phyloP scores from a whole-genome alignment of 2,888 invertebrate genomes.

The Chouioia cunea region DNA sequence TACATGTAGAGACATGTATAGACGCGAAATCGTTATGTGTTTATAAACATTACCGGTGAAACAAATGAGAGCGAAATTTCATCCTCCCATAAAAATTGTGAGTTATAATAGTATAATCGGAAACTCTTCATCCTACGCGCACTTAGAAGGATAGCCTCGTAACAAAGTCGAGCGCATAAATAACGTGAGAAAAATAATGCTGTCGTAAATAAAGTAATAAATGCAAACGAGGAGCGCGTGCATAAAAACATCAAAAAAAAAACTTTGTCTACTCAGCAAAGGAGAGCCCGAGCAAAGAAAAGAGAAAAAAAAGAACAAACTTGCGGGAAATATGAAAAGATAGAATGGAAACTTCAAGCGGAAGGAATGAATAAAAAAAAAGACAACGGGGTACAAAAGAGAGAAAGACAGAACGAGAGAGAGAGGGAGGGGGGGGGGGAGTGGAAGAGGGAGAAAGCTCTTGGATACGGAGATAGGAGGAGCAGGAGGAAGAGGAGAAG shows the following conservation, averaged over 20 bases:
- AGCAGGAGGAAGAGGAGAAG: constrained; percentile 2
- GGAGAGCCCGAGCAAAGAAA: background rate
- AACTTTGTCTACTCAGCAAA: constrained; percentile 19
- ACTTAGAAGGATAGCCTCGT: constrained; percentile 18
- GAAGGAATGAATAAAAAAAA: constrained; percentile 45
- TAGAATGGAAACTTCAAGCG: constrained; percentile 45
- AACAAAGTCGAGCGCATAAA: constrained; percentile 34
- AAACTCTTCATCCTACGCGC: too few species aligned
- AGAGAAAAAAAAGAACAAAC: background rate
- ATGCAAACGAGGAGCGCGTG: constrained; percentile 36
- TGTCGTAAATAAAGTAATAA: constrained; percentile 44
- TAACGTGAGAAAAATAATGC: constrained; percentile 20
- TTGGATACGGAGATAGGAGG: background rate
- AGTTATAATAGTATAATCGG: too few species aligned
- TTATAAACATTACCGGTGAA: too few species aligned
- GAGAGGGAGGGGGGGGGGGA: background rate
- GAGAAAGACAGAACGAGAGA: constrained; percentile 12
- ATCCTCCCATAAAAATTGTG: background rate
- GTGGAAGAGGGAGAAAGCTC: constrained; percentile 3
- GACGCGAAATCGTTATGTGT: too few species aligned
- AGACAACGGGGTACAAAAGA: constrained; percentile 34
- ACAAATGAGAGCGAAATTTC: background rate
- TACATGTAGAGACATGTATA: too few species aligned
- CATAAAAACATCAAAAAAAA: constrained; percentile 25
- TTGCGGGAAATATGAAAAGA: constrained; percentile 42